Evolutionary conservation across 2,797 vertebrate genomes (phyloP).

Genomic region (Oceanodroma leucorhoa): DNA sequence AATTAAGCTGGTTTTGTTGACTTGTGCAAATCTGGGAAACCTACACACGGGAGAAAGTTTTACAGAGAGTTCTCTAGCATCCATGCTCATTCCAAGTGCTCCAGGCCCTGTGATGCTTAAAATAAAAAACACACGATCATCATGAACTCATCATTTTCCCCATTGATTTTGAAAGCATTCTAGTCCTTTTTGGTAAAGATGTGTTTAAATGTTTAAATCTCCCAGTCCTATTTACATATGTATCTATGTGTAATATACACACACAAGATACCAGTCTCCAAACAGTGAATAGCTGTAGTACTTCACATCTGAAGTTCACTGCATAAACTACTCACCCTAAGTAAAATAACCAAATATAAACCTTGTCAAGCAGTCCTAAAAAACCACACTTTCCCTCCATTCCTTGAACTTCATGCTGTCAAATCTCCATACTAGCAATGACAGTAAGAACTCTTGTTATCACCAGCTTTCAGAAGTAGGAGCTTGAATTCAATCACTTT

Average conservation of each 20-base stretch:
- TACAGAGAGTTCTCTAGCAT: neutral
- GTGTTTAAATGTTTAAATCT: neutral
- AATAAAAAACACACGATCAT: rapidly evolving
- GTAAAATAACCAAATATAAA: neutral
- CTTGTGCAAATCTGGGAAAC: neutral
- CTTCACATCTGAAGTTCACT: neutral
- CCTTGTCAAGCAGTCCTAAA: neutral
- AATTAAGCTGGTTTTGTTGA: neutral
- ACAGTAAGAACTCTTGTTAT: neutral
- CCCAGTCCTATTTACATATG: neutral
- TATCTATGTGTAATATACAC: rapidly evolving
- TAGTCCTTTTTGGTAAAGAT: neutral
- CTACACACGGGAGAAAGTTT: neutral
- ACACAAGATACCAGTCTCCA: no score
- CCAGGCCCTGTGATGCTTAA: neutral
- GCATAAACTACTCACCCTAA: neutral
- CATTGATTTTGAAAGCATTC: neutral
- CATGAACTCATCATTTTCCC: rapidly evolving
- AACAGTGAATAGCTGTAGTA: rapidly evolving
- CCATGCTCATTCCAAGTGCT: rapidly evolving
- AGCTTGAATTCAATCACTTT: neutral
- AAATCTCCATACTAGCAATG: neutral
- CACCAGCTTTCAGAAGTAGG: neutral
- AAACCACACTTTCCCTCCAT: rapidly evolving
- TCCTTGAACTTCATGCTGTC: neutral